These are phyloP conservation scores for Tubulanus polymorphus DNA, from an alignment of 2,888 invertebrate genomes.

Conservation along the genomic window DNA sequence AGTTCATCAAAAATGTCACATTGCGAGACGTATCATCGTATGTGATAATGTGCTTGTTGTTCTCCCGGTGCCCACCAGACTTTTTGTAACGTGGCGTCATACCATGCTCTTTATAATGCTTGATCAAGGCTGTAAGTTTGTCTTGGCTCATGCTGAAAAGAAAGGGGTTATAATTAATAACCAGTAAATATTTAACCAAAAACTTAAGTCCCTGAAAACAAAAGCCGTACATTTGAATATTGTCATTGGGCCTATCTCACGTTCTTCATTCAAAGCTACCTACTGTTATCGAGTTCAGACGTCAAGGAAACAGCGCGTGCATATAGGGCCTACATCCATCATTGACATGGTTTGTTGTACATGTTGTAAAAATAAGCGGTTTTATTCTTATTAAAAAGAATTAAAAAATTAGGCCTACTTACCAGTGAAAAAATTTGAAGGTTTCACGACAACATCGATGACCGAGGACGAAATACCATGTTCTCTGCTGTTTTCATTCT, in stretches of 20 bases:
- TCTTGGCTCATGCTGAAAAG: conserved; percentile 8
- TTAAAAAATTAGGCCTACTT: too few species aligned
- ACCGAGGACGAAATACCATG: background rate
- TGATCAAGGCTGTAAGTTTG: conserved; percentile 3
- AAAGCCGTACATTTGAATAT: too few species aligned
- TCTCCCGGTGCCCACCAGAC: conserved; percentile 4
- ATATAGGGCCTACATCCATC: too few species aligned
- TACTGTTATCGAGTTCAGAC: too few species aligned
- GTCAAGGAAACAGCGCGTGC: too few species aligned
- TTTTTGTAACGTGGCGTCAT: conserved; percentile 3
- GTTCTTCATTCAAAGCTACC: too few species aligned
- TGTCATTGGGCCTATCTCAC: too few species aligned
- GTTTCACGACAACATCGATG: background rate
- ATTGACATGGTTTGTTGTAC: too few species aligned
- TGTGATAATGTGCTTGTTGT: background rate
- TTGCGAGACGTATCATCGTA: conserved; percentile 9
- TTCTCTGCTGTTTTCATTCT: background rate
- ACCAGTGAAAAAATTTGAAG: background rate
- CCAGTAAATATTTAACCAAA: too few species aligned
- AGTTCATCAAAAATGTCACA: conserved; percentile 12
- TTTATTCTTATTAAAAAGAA: too few species aligned
- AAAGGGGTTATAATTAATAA: background rate
- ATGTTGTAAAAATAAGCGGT: too few species aligned
- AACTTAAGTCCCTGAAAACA: too few species aligned
- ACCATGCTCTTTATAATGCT: conserved; percentile 9